Percentiles rank a stretch among this genome's conserved stretches.
Conservation (phyloP, 2,113 vertebrate genomes). For the Manacus vitellinus region DNA sequence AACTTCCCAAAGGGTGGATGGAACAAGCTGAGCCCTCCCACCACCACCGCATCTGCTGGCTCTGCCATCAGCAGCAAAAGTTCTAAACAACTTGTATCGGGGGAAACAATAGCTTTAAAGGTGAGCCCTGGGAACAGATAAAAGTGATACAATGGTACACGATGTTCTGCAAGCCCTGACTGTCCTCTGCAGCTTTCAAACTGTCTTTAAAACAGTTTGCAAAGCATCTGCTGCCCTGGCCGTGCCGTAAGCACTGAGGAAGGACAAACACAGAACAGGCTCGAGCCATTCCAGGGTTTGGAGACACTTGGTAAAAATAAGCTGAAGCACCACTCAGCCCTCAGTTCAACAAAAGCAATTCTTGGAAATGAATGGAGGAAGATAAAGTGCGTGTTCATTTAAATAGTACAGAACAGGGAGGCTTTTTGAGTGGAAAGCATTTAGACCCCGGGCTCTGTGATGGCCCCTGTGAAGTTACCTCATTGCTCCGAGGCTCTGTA, state of each 20-base stretch:
- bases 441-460: accelerated
- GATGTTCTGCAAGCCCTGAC: background rate
- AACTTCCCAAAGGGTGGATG: accelerated
- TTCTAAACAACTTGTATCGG: accelerated
- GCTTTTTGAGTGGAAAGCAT: background rate
- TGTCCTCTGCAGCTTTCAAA: background rate
- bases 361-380: background rate
- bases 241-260: background rate
- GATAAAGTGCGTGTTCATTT: background rate
- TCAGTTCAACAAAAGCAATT: background rate
- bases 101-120: background rate
- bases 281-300: background rate
- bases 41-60: background rate
- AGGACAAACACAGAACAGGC: background rate
- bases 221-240: background rate
- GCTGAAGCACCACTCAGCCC: conserved; percentile 29
- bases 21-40: background rate
- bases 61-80: background rate
- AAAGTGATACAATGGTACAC: accelerated
- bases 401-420: background rate
- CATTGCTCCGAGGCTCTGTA: accelerated
- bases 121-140: background rate
- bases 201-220: background rate
- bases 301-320: background rate
- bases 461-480: background rate